Base-by-base conservation (phyloP, 30 jellyfish, hydroid and myxozoan genomes). In the Pelagia noctiluca region DNA sequence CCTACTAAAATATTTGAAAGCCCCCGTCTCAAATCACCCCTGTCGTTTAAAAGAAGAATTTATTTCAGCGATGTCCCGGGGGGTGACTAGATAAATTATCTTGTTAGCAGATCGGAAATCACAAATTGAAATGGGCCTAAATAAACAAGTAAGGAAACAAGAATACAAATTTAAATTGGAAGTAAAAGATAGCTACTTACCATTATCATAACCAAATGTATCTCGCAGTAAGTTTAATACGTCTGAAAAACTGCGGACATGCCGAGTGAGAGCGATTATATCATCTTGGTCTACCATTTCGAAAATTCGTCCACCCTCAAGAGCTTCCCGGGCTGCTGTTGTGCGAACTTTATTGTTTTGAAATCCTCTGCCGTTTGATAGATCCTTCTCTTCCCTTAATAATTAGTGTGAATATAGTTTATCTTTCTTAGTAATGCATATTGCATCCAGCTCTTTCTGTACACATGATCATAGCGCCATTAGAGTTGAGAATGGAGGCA, bases 251-350 rank as follows among this genome's bases (percentile, higher is more conserved):
- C 85, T 93, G 71, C 98, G 74, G 31, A 93, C 98, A 79, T 93
- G 98, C 4, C 73, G 96, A 30, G 98, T 93, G 35, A 93, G 89
- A 0, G 97, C 87, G 31, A 89, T 87, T 31, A 93, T 93, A 78
- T 87, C 98, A 26, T 93, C 97, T 70, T 87, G 97, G 69, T 93
- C 96, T 48, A 93, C 98, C 98, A 93, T 92, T 35, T 50, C 91
- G 33, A 84, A 31, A 7, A 62, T 35, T 67, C 35, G 82, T 32
- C 33, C 29, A 77, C 13, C 26, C 65, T 36, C 84, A 88, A 75
- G 95, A 73, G 71, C 90, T 66, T 80, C 82, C 90, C 74, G 88
- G 95, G 78, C 78, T 53, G n/a, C 70, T 67, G 50, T 86, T 81
- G 25, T 74, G 73, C 2, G 35, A 16, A 12, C 42, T 32, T 3